Base-by-base conservation (phyloP, 30 jellyfish, hydroid and myxozoan genomes). In the Aurelia aurita complex sp. Pacific region DNA sequence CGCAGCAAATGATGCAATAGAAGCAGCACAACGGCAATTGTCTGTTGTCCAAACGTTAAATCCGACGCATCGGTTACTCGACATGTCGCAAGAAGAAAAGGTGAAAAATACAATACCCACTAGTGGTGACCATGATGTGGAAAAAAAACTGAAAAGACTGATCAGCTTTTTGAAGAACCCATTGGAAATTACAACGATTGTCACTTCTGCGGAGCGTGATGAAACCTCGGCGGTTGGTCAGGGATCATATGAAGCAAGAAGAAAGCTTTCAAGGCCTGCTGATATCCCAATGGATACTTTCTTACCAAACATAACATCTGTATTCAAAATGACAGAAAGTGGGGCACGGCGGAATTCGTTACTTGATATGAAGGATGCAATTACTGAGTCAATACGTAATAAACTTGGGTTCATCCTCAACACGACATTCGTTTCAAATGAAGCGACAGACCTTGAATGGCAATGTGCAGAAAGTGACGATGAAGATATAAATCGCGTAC, bases 81-180 rank as follows among this genome's bases (percentile, higher is more conserved):
- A 64, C 34, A 68, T 63, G 53, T 74, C 93, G 32, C 87, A 73
- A 84, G 87, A 84, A 55, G 93, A 84, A 51, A 64, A 40, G 17
- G 79, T 43, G 15, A 61, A 61, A 36, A 38, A 64, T 29, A 43
- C 55, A 40, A 8, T 40, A 18, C 16, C 65, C 16, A 60, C 38
- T 34, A 59, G 62, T 53, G 10, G 18, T 16, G 77, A 61, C 19
- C 18, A 16, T 40, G 51, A 50, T 16, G 13, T 79, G 38, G 36
- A 71, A 29, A 32, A 60, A n/a, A 71, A 38, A 62, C 79, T 82
- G 23, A 72, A 82, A 55, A 62, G 75, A 3, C 34, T 72, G 57
- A 64, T 82, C 64, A 82, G 74, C 33, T 82, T 82, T 54, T 12
- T 82, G 64, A 84, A 84, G 62, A 84, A 74, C 69, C 93, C 93